These are phyloP conservation scores for Copidosoma aretas DNA, from an alignment of 2,888 invertebrate genomes.

Conservation along the genomic window DNA sequence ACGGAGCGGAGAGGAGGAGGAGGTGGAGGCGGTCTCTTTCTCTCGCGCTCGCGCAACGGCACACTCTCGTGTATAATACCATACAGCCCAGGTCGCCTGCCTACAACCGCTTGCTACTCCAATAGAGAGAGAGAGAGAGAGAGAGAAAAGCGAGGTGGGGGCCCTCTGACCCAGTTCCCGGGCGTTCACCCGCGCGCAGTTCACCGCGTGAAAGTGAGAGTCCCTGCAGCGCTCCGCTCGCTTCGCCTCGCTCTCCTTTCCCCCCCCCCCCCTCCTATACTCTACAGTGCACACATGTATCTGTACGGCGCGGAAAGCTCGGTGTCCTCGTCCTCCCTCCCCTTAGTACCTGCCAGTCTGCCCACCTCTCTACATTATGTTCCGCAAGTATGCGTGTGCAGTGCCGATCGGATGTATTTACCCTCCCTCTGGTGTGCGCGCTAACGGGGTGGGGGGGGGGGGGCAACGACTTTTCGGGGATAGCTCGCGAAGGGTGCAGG, in stretches of 20 bases:
- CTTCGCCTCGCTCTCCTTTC: constrained; percentile 39
- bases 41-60: constrained; percentile 12
- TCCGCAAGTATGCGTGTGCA: too few species aligned
- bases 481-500: too few species aligned
- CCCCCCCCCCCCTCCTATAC: constrained; percentile 25
- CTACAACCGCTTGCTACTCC: background rate
- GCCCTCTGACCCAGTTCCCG: constrained; percentile 80
- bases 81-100: constrained; percentile 3
- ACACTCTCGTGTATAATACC: too few species aligned
- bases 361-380: too few species aligned
- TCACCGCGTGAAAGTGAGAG: constrained; percentile 71
- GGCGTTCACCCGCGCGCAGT: constrained; percentile 72
- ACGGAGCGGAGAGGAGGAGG: background rate
- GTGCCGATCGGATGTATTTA: too few species aligned
- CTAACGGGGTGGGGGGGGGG: too few species aligned
- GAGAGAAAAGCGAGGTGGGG: constrained; percentile 63
- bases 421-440: too few species aligned
- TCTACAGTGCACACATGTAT: too few species aligned
- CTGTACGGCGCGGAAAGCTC: constrained; percentile 26
- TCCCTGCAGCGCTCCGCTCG: constrained; percentile 52
- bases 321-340: constrained; percentile 15
- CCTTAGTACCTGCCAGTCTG: too few species aligned
- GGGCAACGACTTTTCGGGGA: too few species aligned
- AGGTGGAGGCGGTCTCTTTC: constrained; percentile 16
- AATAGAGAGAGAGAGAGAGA: constrained; percentile 27